A percentile compares a stretch with the other conserved stretches of the same genome.
These are phyloP conservation scores for Rhodeus uyekii DNA, from an alignment of 2,797 vertebrate species.

Conservation along the genomic window DNA sequence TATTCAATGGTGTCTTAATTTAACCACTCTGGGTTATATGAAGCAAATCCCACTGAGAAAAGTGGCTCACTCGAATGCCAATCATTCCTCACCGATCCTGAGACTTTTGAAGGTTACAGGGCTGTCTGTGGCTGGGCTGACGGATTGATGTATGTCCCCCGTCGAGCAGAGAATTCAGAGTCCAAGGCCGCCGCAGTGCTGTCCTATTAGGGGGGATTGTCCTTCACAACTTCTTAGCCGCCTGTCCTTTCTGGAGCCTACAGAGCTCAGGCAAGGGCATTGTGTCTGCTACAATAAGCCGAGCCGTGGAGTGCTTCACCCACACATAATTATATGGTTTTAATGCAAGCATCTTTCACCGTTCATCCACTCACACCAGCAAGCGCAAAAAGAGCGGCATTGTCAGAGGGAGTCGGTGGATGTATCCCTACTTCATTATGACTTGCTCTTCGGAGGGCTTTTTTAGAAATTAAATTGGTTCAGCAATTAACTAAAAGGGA, in stretches of 20 bases:
- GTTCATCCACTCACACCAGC: constrained; percentile 35
- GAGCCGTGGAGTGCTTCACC: constrained; percentile 53
- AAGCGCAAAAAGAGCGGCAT: constrained; percentile 30
- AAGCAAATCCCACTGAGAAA: constrained; percentile 55
- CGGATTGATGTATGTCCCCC: constrained; percentile 61
- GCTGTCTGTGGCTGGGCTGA: constrained; percentile 55
- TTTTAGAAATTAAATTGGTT: constrained; percentile 64
- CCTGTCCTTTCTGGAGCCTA: constrained; percentile 56
- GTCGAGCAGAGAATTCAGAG: constrained; percentile 56
- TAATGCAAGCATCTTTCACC: constrained; percentile 58
- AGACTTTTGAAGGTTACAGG: constrained; percentile 61
- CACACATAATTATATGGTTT: constrained; percentile 60
- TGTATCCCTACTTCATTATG: constrained; percentile 54
- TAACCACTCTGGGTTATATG: constrained; percentile 60
- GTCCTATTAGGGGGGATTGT: constrained; percentile 52
- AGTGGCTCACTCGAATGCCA: constrained; percentile 53
- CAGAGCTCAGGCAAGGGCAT: constrained; percentile 59
- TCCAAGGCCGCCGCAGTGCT: constrained; percentile 53
- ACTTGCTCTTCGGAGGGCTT: constrained; percentile 56
- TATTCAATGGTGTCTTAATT: constrained; percentile 64
- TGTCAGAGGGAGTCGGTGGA: constrained; percentile 32
- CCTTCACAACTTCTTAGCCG: constrained; percentile 61
- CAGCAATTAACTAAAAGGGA: constrained; percentile 64
- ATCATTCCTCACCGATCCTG: constrained; percentile 50
- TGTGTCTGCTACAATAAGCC: constrained; percentile 58